Evolutionary conservation across 2,888 invertebrate species (phyloP).

Genomic region (Mythimna pallens): DNA sequence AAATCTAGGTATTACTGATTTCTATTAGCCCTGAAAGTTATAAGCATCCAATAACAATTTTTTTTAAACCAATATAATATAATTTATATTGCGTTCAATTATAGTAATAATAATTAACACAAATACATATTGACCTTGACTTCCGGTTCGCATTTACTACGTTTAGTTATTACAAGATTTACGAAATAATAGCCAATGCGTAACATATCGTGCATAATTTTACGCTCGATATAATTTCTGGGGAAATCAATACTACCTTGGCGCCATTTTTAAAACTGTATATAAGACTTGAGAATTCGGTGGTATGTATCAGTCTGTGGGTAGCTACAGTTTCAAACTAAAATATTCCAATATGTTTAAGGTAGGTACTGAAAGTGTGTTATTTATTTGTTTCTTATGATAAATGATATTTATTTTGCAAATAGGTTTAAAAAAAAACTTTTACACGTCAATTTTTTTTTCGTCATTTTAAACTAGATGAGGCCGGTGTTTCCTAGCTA

Average conservation of each 20-base stretch:
- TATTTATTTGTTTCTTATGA: not conserved
- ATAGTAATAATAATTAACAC: conserved; percentile 18
- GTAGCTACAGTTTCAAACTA: conserved; percentile 9
- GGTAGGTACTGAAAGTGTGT: conserved; percentile 33
- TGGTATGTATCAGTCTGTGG: conserved; percentile 51
- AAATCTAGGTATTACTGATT: conserved; percentile 6
- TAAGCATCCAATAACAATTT: not conserved
- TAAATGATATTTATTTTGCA: no score
- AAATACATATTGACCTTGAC: conserved; percentile 42
- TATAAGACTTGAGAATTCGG: conserved; percentile 51
- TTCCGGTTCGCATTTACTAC: conserved; percentile 25
- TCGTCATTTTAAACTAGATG: no score
- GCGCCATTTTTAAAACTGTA: conserved; percentile 45
- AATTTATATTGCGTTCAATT: not conserved
- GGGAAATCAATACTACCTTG: conserved; percentile 65
- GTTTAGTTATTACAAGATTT: conserved; percentile 29
- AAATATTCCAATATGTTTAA: conserved; percentile 56
- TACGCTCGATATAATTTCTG: conserved; percentile 51
- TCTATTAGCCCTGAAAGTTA: conserved; percentile 7
- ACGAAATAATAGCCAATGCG: conserved; percentile 41
- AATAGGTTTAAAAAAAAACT: no score
- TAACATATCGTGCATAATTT: conserved; percentile 57
- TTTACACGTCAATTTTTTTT: no score
- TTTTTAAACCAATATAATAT: conserved; percentile 19
- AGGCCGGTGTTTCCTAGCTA: no score